These are phyloP conservation scores for Astreopora myriophthalma DNA, from an alignment of 64 coral and sea anemone species.

Conservation along the genomic window DNA sequence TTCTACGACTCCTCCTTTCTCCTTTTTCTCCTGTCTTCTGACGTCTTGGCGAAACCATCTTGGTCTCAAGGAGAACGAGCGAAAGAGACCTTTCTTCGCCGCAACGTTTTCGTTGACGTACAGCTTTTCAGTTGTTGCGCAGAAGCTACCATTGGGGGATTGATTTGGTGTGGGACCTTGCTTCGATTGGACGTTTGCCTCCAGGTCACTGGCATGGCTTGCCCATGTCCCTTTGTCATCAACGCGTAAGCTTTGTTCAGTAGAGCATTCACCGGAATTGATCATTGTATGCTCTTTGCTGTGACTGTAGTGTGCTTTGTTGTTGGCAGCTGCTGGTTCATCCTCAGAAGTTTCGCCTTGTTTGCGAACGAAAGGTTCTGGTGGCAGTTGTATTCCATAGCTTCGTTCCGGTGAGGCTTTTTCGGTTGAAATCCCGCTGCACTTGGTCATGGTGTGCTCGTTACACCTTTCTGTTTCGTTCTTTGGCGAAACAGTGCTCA, in stretches of 20 bases:
- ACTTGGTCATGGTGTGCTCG: neutral
- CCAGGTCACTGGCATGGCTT: neutral
- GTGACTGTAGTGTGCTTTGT: neutral
- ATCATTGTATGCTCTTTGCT: neutral
- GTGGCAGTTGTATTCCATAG: neutral
- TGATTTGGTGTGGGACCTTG: neutral
- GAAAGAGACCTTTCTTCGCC: neutral
- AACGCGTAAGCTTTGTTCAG: neutral
- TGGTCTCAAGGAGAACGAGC: neutral
- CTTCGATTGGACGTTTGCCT: neutral
- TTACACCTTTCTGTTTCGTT: neutral
- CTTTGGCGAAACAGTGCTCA: neutral
- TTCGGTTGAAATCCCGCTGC: neutral
- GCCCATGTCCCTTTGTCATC: neutral
- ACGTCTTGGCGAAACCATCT: neutral
- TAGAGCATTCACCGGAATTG: neutral
- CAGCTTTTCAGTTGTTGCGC: neutral
- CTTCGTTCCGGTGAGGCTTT: neutral
- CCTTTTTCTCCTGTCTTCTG: neutral
- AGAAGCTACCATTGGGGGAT: neutral
- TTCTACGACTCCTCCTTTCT: neutral
- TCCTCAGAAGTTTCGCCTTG: neutral
- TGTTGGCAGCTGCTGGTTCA: neutral
- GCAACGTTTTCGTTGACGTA: neutral
- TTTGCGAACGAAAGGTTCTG: neutral